These are phyloP conservation scores for Lerema accius DNA, from an alignment of 1,140 invertebrate genomes.

Conservation along the genomic window DNA sequence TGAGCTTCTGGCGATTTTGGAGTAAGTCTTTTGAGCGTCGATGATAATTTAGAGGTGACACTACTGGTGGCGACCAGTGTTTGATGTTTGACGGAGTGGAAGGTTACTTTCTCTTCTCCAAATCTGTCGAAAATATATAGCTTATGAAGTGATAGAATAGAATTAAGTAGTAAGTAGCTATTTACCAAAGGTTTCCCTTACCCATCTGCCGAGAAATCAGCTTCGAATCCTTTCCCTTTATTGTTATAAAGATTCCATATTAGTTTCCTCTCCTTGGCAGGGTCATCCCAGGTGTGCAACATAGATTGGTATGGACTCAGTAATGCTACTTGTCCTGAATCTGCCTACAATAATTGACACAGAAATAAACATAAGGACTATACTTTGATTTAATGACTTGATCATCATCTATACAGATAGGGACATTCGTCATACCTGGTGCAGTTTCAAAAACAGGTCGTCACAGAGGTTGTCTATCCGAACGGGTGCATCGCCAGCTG, in stretches of 20 bases:
- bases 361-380: background rate
- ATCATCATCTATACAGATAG: too few species aligned
- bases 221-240: constrained; percentile 88
- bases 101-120: constrained; percentile 87
- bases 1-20: constrained; percentile 74
- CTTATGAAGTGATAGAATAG: constrained; percentile 8
- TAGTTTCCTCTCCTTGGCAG: constrained; percentile 86
- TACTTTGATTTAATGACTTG: too few species aligned
- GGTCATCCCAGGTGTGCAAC: constrained; percentile 94
- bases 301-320: constrained; percentile 90
- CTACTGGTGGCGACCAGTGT: constrained; percentile 73
- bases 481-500: constrained; percentile 89
- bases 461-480: constrained; percentile 92
- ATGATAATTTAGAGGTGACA: constrained; percentile 78
- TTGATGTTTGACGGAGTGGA: constrained; percentile 85
- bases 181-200: too few species aligned
- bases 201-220: constrained; percentile 88
- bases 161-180: background rate
- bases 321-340: constrained; percentile 87
- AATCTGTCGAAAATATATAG: constrained; percentile 76
- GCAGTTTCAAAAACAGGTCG: constrained; percentile 91
- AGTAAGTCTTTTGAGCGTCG: constrained; percentile 75
- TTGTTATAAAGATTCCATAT: constrained; percentile 94
- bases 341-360: constrained; percentile 81
- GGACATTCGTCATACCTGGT: too few species aligned